Evolutionary conservation across 2,888 invertebrate species (phyloP).

Genomic region (Drosophila dives): DNA sequence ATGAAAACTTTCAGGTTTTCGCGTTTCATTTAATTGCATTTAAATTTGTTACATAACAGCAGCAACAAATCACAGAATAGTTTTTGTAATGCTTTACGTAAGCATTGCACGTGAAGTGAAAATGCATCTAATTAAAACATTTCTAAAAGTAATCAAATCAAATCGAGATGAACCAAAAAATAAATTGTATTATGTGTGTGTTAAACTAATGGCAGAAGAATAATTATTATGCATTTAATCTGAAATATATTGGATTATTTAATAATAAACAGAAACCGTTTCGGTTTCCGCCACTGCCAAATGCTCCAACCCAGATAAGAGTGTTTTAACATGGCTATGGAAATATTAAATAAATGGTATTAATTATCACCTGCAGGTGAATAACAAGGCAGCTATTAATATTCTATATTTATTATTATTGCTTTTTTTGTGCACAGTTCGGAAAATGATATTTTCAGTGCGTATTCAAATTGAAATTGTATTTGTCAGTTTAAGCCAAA

Average conservation of each 20-base stretch:
- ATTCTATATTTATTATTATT: not conserved
- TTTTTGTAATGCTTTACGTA: not conserved
- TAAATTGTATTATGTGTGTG: not conserved
- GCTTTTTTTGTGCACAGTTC: not conserved
- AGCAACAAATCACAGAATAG: not conserved
- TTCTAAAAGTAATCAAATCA: not conserved
- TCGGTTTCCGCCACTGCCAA: too few species aligned
- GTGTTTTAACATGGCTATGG: too few species aligned
- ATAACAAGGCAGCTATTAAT: not conserved
- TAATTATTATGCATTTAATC: not conserved
- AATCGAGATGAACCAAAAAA: not conserved
- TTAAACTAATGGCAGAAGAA: not conserved
- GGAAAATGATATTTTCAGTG: not conserved
- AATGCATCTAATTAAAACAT: not conserved
- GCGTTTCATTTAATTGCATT: not conserved
- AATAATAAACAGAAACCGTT: not conserved
- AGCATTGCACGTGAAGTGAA: too few species aligned
- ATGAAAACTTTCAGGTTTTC: not conserved
- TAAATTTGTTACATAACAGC: not conserved
- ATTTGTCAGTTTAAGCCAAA: not conserved
- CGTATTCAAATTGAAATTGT: not conserved
- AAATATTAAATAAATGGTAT: not conserved
- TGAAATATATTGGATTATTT: not conserved
- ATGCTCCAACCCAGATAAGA: not conserved
- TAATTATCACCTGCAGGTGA: not conserved